These are phyloP conservation scores for Oxyura jamaicensis DNA, from an alignment of 2,113 vertebrate species.

Conservation along the genomic window DNA sequence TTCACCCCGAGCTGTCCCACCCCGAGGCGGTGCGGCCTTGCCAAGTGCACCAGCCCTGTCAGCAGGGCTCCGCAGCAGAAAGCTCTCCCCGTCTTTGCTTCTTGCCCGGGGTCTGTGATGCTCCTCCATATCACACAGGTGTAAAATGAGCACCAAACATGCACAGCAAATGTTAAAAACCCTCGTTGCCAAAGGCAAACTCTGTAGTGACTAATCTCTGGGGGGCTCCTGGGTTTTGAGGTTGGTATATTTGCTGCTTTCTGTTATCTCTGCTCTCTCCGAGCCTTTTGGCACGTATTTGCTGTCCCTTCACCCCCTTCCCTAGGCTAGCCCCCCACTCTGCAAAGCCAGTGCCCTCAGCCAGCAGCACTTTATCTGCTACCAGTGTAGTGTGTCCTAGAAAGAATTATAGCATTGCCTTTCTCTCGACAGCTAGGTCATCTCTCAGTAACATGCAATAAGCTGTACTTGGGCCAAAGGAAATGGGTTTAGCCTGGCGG, in stretches of 20 bases:
- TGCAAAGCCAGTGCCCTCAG: slow-evolving; percentile 35
- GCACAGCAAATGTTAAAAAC: background rate
- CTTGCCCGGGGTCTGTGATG: slow-evolving; percentile 22
- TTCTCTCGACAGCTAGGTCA: slow-evolving; percentile 38
- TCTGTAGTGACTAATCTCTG: slow-evolving; percentile 18
- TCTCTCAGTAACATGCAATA: slow-evolving; percentile 70
- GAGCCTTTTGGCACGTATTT: slow-evolving; percentile 12
- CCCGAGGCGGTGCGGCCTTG: background rate
- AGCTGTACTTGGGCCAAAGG: slow-evolving; percentile 70
- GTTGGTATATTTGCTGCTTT: slow-evolving; percentile 27
- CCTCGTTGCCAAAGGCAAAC: slow-evolving; percentile 7
- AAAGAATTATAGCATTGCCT: slow-evolving; percentile 58
- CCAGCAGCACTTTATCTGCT: slow-evolving; percentile 40
- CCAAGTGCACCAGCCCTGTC: slow-evolving; percentile 22
- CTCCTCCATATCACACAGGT: slow-evolving; percentile 18
- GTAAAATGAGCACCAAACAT: background rate
- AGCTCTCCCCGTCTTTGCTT: background rate
- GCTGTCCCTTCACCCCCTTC: slow-evolving; percentile 8
- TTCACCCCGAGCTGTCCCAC: slow-evolving; percentile 13
- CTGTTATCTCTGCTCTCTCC: slow-evolving; percentile 5
- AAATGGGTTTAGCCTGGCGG: slow-evolving; percentile 72
- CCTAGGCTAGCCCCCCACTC: background rate
- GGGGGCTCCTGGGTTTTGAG: slow-evolving; percentile 16
- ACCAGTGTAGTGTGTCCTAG: slow-evolving; percentile 41
- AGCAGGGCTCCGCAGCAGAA: background rate